Conservation (phyloP, 2,888 invertebrate species). For the Linyphia triangularis region DNA sequence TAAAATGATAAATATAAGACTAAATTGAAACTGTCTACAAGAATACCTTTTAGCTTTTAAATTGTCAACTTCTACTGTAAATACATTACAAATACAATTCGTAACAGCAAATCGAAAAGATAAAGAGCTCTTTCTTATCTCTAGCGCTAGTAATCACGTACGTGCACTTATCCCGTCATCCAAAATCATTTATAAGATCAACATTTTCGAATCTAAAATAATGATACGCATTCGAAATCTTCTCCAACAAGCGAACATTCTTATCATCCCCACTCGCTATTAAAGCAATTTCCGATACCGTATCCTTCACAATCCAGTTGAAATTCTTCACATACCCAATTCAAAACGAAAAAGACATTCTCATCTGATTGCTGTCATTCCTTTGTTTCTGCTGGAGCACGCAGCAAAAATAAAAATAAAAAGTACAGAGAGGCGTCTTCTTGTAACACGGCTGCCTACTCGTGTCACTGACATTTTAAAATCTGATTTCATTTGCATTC, state of each 20-base stretch:
- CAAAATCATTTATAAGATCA: background rate
- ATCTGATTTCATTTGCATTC: slow-evolving; percentile 60
- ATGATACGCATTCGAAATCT: background rate
- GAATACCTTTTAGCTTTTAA: no score
- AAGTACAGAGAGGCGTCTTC: background rate
- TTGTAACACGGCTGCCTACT: slow-evolving; percentile 17
- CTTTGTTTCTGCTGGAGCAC: background rate
- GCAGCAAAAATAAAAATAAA: background rate
- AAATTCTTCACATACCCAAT: background rate
- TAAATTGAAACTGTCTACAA: no score
- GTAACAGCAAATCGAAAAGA: no score
- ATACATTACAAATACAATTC: no score
- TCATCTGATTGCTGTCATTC: background rate
- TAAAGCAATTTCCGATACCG: slow-evolving; percentile 7
- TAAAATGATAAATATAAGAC: no score
- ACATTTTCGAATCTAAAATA: background rate
- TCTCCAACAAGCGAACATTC: background rate
- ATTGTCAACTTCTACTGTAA: no score
- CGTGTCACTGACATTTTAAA: slow-evolving; percentile 52
- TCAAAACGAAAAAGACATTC: background rate
- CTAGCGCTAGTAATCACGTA: no score
- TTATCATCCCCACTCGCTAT: background rate
- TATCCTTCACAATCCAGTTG: no score
- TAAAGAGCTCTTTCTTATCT: no score
- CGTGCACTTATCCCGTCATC: background rate